Evolutionary conservation across 2,888 invertebrate species (phyloP).

Genomic region (Synergus umbraculus): DNA sequence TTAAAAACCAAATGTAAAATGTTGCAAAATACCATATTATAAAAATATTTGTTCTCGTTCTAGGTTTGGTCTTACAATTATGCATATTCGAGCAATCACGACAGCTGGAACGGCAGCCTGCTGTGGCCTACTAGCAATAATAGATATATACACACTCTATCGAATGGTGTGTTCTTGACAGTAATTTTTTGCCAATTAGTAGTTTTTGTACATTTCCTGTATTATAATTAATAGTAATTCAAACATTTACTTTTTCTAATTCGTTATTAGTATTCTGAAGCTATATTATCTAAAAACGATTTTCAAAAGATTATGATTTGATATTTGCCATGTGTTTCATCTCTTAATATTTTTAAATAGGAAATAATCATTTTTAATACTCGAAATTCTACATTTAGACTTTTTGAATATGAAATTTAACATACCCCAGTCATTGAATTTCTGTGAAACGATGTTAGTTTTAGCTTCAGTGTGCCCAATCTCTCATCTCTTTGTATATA

Average conservation of each 20-base stretch:
- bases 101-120: conserved; percentile 62
- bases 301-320: neutral
- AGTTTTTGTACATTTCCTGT: neutral
- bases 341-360: neutral
- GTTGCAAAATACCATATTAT: neutral
- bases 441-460: conserved; percentile 1
- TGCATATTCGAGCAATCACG: conserved; percentile 63
- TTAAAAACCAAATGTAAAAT: neutral
- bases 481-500: conserved; percentile 8
- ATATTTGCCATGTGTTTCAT: neutral
- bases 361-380: neutral
- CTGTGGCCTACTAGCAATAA: conserved; percentile 65
- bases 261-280: neutral
- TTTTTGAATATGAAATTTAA: neutral
- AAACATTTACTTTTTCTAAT: neutral
- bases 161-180: conserved; percentile 63
- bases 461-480: conserved; percentile 21
- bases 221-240: neutral
- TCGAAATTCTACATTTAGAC: neutral
- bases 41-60: conserved; percentile 47
- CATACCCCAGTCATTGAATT: neutral
- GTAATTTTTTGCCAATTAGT: neutral
- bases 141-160: conserved; percentile 68
- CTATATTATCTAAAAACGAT: neutral
- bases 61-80: conserved; percentile 60